Evolutionary conservation across 2,113 vertebrate genomes (phyloP), one percentile per base, ranked within the genome.

Genomic region (Pachycephala philippinensis): DNA sequence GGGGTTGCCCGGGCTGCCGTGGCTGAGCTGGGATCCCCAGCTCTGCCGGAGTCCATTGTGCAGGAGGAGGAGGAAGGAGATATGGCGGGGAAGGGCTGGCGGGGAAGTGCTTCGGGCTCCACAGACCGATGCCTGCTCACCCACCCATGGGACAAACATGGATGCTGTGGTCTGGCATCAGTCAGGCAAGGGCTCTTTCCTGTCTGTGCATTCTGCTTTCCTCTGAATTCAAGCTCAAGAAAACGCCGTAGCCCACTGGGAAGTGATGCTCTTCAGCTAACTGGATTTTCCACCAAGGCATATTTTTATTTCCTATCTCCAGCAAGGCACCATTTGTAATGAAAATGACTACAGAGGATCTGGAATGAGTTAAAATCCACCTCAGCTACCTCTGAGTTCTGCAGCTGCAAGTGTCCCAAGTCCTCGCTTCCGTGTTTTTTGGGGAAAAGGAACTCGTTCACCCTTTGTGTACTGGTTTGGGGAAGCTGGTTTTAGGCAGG

Each of bases 291-390:
- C 1, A 0, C 50, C 54, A 2, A 22, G n/a, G 40, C 0, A 0
- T 47, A 4, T 75, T 85, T 60, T 40, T 68, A 22, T 86, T 80
- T 87, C 33, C 44, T 23, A 4, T 31, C 52, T 59, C 49, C 16
- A 40, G 6, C 0, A 0, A 59, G 64, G 31, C 31, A 28, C 4
- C 0, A 0, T 52, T 84, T 39, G 2, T 52, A 13, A 19, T 7
- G 72, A 31, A n/a, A 80, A 30, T 1, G 0, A 7, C n/a, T 77
- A 42, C 20, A n/a, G 8, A 44, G 40, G 20, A 52, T 35, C 44
- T 3, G 21, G 53, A 47, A 60, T 7, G 83, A 88, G 35, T 80
- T 72, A 52, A 90, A 87, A 79, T 71, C 2, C 24, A 7, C 42
- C 52, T 20, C 2, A 7, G 4, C 15, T 20, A 1, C 33, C 3